phyloP scores from a whole-genome alignment of 2,113 vertebrate genomes.

The Zingel zingel region DNA sequence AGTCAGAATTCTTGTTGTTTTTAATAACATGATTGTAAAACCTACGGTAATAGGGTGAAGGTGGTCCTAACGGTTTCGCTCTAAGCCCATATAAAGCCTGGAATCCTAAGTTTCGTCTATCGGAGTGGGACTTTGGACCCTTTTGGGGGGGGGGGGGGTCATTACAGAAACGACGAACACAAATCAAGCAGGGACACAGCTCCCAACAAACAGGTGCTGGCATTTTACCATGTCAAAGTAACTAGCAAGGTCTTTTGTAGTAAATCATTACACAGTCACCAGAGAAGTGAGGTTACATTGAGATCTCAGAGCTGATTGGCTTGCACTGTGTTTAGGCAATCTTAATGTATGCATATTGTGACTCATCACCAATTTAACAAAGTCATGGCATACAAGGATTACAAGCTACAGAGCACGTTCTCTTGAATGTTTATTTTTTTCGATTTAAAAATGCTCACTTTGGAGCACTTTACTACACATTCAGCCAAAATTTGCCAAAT shows the following conservation, averaged over 20 bases:
- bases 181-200: conserved; percentile 46
- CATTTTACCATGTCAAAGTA: conserved; percentile 44
- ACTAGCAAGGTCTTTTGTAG: conserved; percentile 74
- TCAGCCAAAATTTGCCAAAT: background rate
- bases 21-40: conserved; percentile 53
- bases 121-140: conserved; percentile 73
- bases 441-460: background rate
- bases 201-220: conserved; percentile 59
- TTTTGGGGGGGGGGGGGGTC: conserved; percentile 28
- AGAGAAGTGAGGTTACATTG: conserved; percentile 58
- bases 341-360: background rate
- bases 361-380: conserved; percentile 22
- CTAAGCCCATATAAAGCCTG: background rate
- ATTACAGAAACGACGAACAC: conserved; percentile 43
- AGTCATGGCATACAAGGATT: background rate
- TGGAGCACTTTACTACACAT: background rate
- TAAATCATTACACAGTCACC: conserved; percentile 82
- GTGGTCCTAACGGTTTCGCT: conserved; percentile 8
- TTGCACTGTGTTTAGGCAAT: conserved; percentile 22
- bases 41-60: background rate
- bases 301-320: conserved; percentile 39
- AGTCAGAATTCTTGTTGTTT: conserved; percentile 59
- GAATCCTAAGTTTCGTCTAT: conserved; percentile 26
- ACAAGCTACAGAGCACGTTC: background rate
- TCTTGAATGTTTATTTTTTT: background rate